Base-by-base conservation (phyloP, 2,888 invertebrate species). In the Acronicta alni region DNA sequence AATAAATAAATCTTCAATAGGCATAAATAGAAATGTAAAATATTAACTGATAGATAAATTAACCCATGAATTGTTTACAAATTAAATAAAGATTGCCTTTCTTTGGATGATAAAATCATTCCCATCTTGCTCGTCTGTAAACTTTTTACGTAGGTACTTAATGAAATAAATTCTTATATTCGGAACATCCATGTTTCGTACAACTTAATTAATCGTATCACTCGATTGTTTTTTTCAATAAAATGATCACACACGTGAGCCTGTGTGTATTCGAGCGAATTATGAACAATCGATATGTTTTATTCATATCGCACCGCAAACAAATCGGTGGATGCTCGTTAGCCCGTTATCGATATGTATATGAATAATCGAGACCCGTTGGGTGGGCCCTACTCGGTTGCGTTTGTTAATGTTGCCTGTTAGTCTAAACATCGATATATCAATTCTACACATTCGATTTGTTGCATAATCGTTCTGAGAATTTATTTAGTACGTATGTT, bases 251-350 rank as follows among this genome's bases (percentile, higher is more conserved):
- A 38, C 64, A 68, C 48, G 32, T 41, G 42, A 66, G 59, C 47
- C 53, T 48, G 35, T n/a, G 61, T n/a, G 61, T 58, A 43, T 62
- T 45, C 56, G 39, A 47, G 53, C 54, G 62, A 63, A 61, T 60
- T 64, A 65, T 60, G 54, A 69, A 75, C 72, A 77, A 79, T 72
- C 54, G 70, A 45, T 55, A 82, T 82, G 72, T 73, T 75, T 79
- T 79, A 81, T 82, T 81, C 80, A 78, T 77, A 49, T 57, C 53
- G n/a, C 48, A 71, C 53, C 15, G 65, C 69, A 64, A 70, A 77
- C 65, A 69, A 55, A 75, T 72, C 62, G 64, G 64, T 73, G 63
- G 62, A 65, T 63, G 68, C 57, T 82, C 74, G 69, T 79, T 77
- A 76, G 59, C 53, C 16, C n/a, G 38, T 52, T 58, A 59, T 57